A percentile compares a stretch with the other conserved stretches of the same genome.
These are phyloP conservation scores for Grapholita molesta DNA, from an alignment of 1,140 invertebrate species.

Conservation along the genomic window DNA sequence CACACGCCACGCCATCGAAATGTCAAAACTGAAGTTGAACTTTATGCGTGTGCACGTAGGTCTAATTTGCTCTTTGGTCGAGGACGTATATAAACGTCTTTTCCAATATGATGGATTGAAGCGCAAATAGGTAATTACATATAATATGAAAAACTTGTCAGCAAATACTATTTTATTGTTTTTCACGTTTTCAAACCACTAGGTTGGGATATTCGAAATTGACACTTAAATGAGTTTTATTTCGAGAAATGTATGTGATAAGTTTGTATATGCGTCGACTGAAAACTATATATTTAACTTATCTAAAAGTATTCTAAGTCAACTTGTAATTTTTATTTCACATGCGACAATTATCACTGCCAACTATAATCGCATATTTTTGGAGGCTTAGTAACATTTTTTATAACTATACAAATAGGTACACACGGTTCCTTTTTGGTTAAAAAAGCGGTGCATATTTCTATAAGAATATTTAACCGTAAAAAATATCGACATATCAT, in stretches of 20 bases:
- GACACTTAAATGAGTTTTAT: not conserved
- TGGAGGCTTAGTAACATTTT: constrained; percentile 18
- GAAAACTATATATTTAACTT: constrained; percentile 12
- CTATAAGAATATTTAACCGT: not conserved
- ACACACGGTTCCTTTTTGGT: not conserved
- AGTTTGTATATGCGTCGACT: constrained; percentile 10
- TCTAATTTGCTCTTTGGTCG: no score
- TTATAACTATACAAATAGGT: constrained; percentile 20
- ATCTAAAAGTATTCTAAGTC: constrained; percentile 33
- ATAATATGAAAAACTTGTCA: no score
- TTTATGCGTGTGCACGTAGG: no score
- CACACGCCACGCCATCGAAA: no score
- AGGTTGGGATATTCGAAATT: not conserved
- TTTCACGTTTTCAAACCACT: not conserved
- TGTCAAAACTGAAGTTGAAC: no score
- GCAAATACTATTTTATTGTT: no score
- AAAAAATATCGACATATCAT: not conserved
- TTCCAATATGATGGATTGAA: not conserved
- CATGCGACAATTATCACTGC: constrained; percentile 38
- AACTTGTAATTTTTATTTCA: constrained; percentile 20
- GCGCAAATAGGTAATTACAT: no score
- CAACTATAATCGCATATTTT: constrained; percentile 37
- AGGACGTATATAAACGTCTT: no score
- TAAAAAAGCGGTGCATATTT: not conserved
- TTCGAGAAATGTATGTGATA: constrained; percentile 8